Conservation (phyloP, 2,888 invertebrate genomes). For the Thereva unica region DNA sequence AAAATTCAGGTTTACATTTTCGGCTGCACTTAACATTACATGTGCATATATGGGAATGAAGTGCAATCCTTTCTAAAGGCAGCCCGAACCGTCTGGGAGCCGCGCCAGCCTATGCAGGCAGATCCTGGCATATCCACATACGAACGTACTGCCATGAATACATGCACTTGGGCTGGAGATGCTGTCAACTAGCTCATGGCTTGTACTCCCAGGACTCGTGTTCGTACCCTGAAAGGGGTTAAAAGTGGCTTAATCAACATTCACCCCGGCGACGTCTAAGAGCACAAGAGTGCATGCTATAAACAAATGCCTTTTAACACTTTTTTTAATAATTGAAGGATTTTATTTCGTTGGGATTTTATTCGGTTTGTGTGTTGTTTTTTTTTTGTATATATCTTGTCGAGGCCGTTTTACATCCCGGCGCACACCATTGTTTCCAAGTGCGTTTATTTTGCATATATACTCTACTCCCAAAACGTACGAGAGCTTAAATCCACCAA, state of each 20-base stretch:
- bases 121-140: slow-evolving; percentile 31
- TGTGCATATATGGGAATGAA: slow-evolving; percentile 40
- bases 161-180: slow-evolving; percentile 35
- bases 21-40: slow-evolving; percentile 40
- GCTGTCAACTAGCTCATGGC: slow-evolving; percentile 22
- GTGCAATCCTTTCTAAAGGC: slow-evolving; percentile 39
- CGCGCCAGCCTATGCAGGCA: slow-evolving; percentile 19
- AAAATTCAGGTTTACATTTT: slow-evolving; percentile 36
- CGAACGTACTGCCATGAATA: slow-evolving; percentile 28
- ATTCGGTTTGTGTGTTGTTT: slow-evolving; percentile 34
- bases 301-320: slow-evolving; percentile 35
- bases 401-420: slow-evolving; percentile 27
- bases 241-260: slow-evolving; percentile 42
- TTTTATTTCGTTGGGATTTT: background rate
- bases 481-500: slow-evolving; percentile 20
- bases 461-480: slow-evolving; percentile 12
- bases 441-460: slow-evolving; percentile 25
- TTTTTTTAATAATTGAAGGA: slow-evolving; percentile 34
- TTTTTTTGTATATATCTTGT: slow-evolving; percentile 23
- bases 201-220: slow-evolving; percentile 37
- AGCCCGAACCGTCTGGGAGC: slow-evolving; percentile 37
- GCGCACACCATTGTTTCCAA: slow-evolving; percentile 21
- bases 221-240: slow-evolving; percentile 35
- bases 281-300: slow-evolving; percentile 35
- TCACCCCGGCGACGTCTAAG: slow-evolving; percentile 40